These are phyloP conservation scores for Aspidiotus rigidus DNA, from an alignment of 2,888 invertebrate species.

Conservation along the genomic window DNA sequence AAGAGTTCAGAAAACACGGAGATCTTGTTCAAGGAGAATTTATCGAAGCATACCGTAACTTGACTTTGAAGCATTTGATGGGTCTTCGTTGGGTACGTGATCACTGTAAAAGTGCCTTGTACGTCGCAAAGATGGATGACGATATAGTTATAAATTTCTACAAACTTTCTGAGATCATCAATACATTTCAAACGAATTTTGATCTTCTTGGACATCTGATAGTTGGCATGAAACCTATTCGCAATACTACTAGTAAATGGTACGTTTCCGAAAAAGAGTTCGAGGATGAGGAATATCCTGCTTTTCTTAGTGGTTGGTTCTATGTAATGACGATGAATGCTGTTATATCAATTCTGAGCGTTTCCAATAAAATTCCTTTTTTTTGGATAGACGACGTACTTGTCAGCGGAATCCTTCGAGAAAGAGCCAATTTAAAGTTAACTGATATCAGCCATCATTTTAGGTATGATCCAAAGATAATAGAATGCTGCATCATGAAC, in stretches of 20 bases:
- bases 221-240: constrained; percentile 54
- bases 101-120: constrained; percentile 54
- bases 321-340: constrained; percentile 63
- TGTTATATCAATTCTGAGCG: constrained; percentile 50
- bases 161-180: constrained; percentile 47
- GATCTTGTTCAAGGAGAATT: constrained; percentile 71
- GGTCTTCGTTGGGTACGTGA: constrained; percentile 63
- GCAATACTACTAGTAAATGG: constrained; percentile 67
- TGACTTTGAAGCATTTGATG: constrained; percentile 76
- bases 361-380: constrained; percentile 52
- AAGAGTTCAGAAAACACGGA: constrained; percentile 55
- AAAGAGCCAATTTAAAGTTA: constrained; percentile 50
- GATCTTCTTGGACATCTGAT: constrained; percentile 60
- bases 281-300: constrained; percentile 53
- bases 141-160: constrained; percentile 65
- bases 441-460: constrained; percentile 54
- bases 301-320: constrained; percentile 75
- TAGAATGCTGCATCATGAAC: constrained; percentile 64
- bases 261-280: constrained; percentile 63
- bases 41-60: constrained; percentile 63
- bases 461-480: constrained; percentile 60
- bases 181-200: constrained; percentile 30
- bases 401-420: constrained; percentile 67
- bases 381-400: constrained; percentile 92
- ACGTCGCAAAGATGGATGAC: constrained; percentile 71